Conservation (phyloP, 2,797 vertebrate species). For the Xiphophorus birchmanni region DNA sequence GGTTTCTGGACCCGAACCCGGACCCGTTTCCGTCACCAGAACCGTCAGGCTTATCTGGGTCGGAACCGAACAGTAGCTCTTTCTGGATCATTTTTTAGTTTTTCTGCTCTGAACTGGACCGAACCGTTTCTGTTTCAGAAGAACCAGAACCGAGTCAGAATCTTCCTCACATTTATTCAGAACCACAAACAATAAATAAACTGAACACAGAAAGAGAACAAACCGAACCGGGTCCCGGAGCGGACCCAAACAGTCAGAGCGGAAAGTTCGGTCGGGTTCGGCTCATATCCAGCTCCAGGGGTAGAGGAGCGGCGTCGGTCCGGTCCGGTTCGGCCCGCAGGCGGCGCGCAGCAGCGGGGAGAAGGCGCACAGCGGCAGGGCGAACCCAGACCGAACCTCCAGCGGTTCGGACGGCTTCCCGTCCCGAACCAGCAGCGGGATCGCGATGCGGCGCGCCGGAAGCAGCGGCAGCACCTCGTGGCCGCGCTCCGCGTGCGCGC, state of each 20-base stretch:
- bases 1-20: too few species aligned
- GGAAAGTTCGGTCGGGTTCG: neutral
- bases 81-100: neutral
- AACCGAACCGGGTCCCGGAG: neutral
- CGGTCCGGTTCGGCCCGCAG: slow-evolving; percentile 76
- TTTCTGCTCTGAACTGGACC: neutral
- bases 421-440: slow-evolving; percentile 88
- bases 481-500: slow-evolving; percentile 87
- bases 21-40: too few species aligned
- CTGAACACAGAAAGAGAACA: neutral
- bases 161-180: neutral
- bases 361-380: slow-evolving; percentile 51
- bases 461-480: slow-evolving; percentile 85
- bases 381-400: slow-evolving; percentile 84
- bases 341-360: slow-evolving; percentile 76
- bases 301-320: slow-evolving; percentile 85
- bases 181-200: slow-evolving; percentile 1
- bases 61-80: neutral
- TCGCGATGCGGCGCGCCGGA: slow-evolving; percentile 83
- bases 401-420: slow-evolving; percentile 85
- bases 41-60: neutral
- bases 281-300: slow-evolving; percentile 83
- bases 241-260: neutral
- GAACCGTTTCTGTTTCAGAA: neutral
- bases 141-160: neutral